Percentiles rank a stretch among this genome's conserved stretches.
Evolutionary conservation across 2,888 invertebrate genomes (phyloP).

Genomic region (Scrobipalpa atriplicella): DNA sequence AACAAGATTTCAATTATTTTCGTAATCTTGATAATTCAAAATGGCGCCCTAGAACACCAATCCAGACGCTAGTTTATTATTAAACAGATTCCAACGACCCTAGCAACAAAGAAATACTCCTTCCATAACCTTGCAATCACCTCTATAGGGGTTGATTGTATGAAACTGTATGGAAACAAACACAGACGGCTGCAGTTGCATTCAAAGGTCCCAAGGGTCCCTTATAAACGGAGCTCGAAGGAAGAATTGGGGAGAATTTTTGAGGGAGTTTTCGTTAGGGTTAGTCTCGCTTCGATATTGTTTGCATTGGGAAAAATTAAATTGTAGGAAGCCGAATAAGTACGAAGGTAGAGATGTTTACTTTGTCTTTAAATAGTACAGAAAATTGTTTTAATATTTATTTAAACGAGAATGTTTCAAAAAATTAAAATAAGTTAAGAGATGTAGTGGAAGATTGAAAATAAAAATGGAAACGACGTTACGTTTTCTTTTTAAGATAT

Average conservation of each 20-base stretch:
- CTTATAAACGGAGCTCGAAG: constrained; percentile 42
- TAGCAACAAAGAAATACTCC: background rate
- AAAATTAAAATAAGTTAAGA: too few relatives aligned
- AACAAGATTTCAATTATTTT: too few relatives aligned
- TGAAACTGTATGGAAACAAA: constrained; percentile 45
- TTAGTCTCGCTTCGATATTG: background rate
- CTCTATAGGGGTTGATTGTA: background rate
- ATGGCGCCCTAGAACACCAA: background rate
- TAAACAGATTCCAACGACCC: constrained; percentile 10
- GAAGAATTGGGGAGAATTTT: constrained; percentile 51
- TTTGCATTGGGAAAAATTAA: constrained; percentile 24
- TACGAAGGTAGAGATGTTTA: background rate
- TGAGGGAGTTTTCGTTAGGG: constrained; percentile 12
- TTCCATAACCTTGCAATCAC: background rate
- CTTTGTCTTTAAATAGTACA: background rate
- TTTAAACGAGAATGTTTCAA: too few relatives aligned
- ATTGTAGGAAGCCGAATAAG: too few relatives aligned
- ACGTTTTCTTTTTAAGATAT: too few relatives aligned
- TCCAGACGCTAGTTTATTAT: constrained; percentile 9
- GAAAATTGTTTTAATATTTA: background rate
- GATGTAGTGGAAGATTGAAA: too few relatives aligned
- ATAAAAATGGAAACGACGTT: too few relatives aligned
- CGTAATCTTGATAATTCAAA: too few relatives aligned
- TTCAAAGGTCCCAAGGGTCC: constrained; percentile 49
- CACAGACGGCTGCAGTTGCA: constrained; percentile 55